phyloP scores from a whole-genome alignment of 92 coral and sea anemone species.

The Palythoa caribaeorum region DNA sequence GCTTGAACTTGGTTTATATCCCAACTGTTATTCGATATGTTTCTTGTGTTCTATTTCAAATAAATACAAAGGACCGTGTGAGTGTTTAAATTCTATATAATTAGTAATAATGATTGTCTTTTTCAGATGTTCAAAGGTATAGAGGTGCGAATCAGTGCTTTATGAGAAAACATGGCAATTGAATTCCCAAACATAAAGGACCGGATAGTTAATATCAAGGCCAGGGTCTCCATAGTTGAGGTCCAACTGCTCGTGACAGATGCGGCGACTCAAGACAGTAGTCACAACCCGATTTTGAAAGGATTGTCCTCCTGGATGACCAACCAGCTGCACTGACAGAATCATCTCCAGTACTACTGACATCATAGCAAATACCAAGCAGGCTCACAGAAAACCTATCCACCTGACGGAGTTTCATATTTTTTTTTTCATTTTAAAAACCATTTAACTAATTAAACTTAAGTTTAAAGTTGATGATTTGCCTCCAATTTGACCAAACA shows the following conservation, averaged over 20 bases:
- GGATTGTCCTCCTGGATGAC: constrained; percentile 1
- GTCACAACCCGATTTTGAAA: constrained; percentile 9
- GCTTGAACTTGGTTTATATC: background rate
- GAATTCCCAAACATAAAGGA: background rate
- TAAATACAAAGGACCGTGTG: background rate
- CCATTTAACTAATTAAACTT: too few relatives aligned
- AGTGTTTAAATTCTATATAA: background rate
- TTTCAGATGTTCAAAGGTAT: background rate
- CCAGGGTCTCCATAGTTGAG: constrained; percentile 4
- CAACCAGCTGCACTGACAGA: background rate
- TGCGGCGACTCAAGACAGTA: background rate
- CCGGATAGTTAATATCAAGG: background rate
- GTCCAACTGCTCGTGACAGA: background rate
- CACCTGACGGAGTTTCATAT: background rate
- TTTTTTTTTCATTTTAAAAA: too few relatives aligned
- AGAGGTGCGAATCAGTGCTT: background rate
- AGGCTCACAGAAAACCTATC: background rate
- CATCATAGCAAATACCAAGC: constrained; percentile 4
- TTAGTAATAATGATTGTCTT: background rate
- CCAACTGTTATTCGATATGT: background rate
- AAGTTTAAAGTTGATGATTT: too few relatives aligned
- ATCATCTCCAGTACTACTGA: background rate
- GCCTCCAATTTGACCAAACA: too few relatives aligned
- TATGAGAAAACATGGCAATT: background rate
- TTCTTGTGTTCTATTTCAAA: background rate